Evolutionary conservation across 1,140 invertebrate genomes (phyloP).

Genomic region (Nephila pilipes): DNA sequence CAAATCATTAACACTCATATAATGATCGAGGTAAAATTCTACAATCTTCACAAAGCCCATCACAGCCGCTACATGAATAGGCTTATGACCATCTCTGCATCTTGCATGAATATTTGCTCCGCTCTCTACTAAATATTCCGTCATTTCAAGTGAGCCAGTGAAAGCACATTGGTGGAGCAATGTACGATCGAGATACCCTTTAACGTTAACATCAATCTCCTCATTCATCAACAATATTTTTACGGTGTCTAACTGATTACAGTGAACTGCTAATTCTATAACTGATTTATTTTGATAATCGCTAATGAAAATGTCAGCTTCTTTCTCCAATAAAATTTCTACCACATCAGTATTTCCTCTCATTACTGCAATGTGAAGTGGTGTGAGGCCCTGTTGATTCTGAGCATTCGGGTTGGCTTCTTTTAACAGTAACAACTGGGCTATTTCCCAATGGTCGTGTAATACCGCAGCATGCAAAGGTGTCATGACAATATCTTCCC

Average conservation of each 20-base stretch:
- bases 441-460: conserved; percentile 79
- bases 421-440: conserved; percentile 19
- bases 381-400: background rate
- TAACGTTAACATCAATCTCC: background rate
- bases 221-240: background rate
- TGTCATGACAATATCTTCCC: conserved; percentile 77
- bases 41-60: background rate
- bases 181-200: background rate
- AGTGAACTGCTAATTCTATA: background rate
- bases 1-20: background rate
- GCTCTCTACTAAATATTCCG: background rate
- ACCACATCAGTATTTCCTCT: conserved; percentile 79
- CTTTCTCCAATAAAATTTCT: conserved; percentile 9
- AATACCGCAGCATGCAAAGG: conserved; percentile 80
- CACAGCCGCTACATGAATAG: conserved; percentile 75
- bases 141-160: conserved; percentile 28
- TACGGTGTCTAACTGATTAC: conserved; percentile 17
- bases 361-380: conserved; percentile 70
- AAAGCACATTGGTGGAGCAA: conserved; percentile 40
- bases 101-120: conserved; percentile 15
- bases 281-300: background rate
- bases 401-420: background rate
- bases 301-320: background rate
- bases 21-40: conserved; percentile 37
- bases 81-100: conserved; percentile 41